Evolutionary conservation across 37 sponge, comb jelly and placozoan species (phyloP), one percentile per base, ranked within the genome.

Genomic region (Tethya wilhelma): DNA sequence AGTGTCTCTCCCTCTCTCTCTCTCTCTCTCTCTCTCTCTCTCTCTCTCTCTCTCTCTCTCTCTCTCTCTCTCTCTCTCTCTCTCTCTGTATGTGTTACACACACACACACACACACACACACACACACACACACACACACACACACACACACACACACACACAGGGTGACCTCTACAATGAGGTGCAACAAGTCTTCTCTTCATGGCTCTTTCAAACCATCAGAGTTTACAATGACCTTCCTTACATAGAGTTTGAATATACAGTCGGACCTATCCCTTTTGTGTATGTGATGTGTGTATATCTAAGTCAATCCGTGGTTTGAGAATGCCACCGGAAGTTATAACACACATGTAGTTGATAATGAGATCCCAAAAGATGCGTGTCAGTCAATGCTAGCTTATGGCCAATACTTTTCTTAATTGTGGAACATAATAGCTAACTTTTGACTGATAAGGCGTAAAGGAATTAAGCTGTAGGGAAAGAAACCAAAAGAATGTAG

Each of bases 251-350:
- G 44, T 71, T 96, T 17, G 91, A 93, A 57, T 96, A 85, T 71
- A 90, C 88, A 17, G 81, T 96, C 0, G 97, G 97, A 41, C 93
- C 97, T 22, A 90, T 77, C 29, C 72, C 65, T 49, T 49, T 14
- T 14, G 14, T 49, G 9, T 14, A 49, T n/a, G n/a, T n/a, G n/a
- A n/a, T n/a, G n/a, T n/a, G n/a, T n/a, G n/a, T n/a, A n/a, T n/a
- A n/a, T n/a, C n/a, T n/a, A n/a, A n/a, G n/a, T n/a, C n/a, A n/a
- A n/a, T n/a, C n/a, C n/a, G n/a, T n/a, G n/a, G n/a, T n/a, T n/a
- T n/a, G n/a, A n/a, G n/a, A n/a, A n/a, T n/a, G n/a, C n/a, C n/a
- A n/a, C n/a, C n/a, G n/a, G n/a, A n/a, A n/a, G n/a, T n/a, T n/a
- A n/a, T n/a, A n/a, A n/a, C n/a, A n/a, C n/a, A n/a, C n/a, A n/a